Evolutionary conservation across 2,113 vertebrate species (phyloP).

Genomic region (Macquaria australasica): DNA sequence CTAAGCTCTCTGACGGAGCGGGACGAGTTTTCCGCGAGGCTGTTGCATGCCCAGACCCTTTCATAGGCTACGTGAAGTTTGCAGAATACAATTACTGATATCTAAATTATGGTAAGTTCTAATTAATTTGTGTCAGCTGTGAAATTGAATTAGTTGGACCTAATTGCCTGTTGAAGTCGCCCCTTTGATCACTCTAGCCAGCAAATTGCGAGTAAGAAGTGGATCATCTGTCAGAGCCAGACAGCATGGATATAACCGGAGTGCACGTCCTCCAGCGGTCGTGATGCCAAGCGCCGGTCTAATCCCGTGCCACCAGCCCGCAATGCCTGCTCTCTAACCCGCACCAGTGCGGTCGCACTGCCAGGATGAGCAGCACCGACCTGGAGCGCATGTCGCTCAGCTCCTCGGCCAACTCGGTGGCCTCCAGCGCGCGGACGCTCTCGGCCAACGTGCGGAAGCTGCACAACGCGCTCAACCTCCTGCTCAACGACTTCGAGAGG

Average conservation of each 20-base stretch:
- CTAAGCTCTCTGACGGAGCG: constrained; percentile 42
- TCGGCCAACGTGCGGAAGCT: constrained; percentile 95
- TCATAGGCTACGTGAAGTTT: constrained; percentile 38
- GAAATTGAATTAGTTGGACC: constrained; percentile 17
- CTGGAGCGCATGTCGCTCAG: constrained; percentile 91
- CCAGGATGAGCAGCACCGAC: constrained; percentile 89
- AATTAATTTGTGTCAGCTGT: constrained; percentile 22
- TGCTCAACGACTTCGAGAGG: constrained; percentile 93
- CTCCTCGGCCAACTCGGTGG: constrained; percentile 90
- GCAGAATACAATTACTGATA: background rate
- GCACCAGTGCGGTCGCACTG: constrained; percentile 63
- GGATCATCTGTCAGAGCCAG: constrained; percentile 13
- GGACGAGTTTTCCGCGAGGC: constrained; percentile 14
- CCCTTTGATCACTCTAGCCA: background rate
- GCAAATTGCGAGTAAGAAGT: constrained; percentile 21
- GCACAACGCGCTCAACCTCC: constrained; percentile 93
- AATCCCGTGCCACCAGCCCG: constrained; percentile 48
- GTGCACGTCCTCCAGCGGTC: constrained; percentile 31
- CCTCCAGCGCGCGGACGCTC: constrained; percentile 88
- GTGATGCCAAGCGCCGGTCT: constrained; percentile 62
- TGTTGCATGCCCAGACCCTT: constrained; percentile 21
- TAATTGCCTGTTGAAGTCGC: constrained; percentile 18
- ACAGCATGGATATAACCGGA: constrained; percentile 48
- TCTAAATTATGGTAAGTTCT: constrained; percentile 33
- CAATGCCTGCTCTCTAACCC: constrained; percentile 60